A percentile compares a stretch with the other conserved stretches of the same genome.
Evolutionary conservation across 2,888 invertebrate species (phyloP).

Genomic region (Brassicogethes aeneus): DNA sequence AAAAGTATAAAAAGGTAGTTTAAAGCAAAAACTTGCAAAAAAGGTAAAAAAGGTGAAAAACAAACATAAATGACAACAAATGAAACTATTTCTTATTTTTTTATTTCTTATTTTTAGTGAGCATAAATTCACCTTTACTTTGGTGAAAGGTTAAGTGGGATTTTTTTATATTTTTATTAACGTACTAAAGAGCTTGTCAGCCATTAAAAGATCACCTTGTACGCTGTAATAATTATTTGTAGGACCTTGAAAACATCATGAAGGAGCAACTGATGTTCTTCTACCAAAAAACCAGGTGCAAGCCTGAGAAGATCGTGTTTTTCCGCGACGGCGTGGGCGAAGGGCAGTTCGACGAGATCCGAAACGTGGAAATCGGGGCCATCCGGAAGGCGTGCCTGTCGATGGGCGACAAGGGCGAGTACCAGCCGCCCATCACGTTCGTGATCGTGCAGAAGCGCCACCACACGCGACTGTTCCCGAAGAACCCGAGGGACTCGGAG

Average conservation of each 20-base stretch:
- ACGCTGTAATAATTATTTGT: too few relatives aligned
- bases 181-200: too few relatives aligned
- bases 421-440: slow-evolving; percentile 77
- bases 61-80: too few relatives aligned
- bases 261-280: slow-evolving; percentile 55
- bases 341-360: slow-evolving; percentile 68
- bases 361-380: slow-evolving; percentile 52
- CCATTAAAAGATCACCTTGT: too few relatives aligned
- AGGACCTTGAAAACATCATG: slow-evolving; percentile 51
- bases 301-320: slow-evolving; percentile 61
- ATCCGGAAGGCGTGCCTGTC: slow-evolving; percentile 61
- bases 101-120: too few relatives aligned
- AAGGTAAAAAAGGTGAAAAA: too few relatives aligned
- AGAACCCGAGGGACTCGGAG: slow-evolving; percentile 33
- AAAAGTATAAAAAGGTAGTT: too few relatives aligned
- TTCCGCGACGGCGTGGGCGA: slow-evolving; percentile 85
- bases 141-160: too few relatives aligned
- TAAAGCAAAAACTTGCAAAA: too few relatives aligned
- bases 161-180: too few relatives aligned
- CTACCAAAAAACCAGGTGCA: slow-evolving; percentile 38
- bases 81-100: too few relatives aligned
- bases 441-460: slow-evolving; percentile 95
- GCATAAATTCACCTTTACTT: too few relatives aligned
- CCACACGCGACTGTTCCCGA: slow-evolving; percentile 67
- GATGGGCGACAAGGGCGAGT: slow-evolving; percentile 37